These are phyloP conservation scores for Brachyistius frenatus DNA, from an alignment of 2,113 vertebrate species.

Conservation along the genomic window DNA sequence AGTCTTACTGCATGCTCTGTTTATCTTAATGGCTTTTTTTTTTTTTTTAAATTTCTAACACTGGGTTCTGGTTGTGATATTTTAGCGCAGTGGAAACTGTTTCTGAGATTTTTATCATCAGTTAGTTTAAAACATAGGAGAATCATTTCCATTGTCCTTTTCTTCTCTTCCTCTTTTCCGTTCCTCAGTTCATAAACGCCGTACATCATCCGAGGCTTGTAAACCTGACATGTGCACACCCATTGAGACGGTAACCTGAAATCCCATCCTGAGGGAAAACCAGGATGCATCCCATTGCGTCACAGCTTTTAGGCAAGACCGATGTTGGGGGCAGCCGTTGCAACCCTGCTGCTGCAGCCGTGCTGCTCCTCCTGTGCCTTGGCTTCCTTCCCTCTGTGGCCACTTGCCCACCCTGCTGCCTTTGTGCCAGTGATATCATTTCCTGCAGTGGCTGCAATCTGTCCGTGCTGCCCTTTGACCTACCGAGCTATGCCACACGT, in stretches of 20 bases:
- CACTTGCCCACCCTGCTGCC: conserved; percentile 86
- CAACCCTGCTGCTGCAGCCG: conserved; percentile 15
- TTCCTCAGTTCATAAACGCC: conserved; percentile 21
- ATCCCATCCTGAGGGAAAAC: conserved; percentile 38
- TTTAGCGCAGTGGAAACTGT: neutral
- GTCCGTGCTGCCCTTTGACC: conserved; percentile 81
- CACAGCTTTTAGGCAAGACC: conserved; percentile 25
- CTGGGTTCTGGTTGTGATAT: neutral
- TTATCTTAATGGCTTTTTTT: neutral
- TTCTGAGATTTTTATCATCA: neutral
- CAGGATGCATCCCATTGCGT: conserved; percentile 66
- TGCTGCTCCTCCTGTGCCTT: conserved; percentile 70
- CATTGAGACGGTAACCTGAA: conserved; percentile 69
- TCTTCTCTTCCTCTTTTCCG: conserved; percentile 18
- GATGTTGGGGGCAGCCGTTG: conserved; percentile 14
- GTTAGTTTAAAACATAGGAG: neutral
- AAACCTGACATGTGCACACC: conserved; percentile 56
- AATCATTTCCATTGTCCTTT: conserved; percentile 20
- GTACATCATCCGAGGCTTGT: conserved; percentile 4
- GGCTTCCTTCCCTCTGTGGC: conserved; percentile 69
- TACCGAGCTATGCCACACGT: conserved; percentile 83
- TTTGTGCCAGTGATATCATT: conserved; percentile 89
- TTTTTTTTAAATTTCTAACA: neutral
- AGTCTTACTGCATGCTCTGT: neutral
- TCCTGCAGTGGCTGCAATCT: conserved; percentile 88